Evolutionary conservation across 2,797 vertebrate genomes (phyloP), one percentile per base, ranked within the genome.

Genomic region (Anguilla anguilla): DNA sequence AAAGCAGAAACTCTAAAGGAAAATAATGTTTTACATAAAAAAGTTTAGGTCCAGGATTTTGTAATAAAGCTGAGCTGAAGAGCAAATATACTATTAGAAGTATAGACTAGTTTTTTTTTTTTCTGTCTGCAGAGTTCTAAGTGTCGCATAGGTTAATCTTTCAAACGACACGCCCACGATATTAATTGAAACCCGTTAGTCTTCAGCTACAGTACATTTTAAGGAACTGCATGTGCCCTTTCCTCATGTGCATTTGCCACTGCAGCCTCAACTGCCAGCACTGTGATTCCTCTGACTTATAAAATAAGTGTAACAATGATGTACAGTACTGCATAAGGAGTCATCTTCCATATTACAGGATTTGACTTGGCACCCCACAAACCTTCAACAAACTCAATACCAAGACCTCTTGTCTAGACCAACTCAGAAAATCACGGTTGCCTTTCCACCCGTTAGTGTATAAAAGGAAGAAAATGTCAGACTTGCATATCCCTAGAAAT

Each of bases 401-500:
- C 64, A 6, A 35, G 67, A 86, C 67, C 85, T 35, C 9, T 79
- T 81, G 22, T 43, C 10, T 35, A 59, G 46, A 79, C 46, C 28
- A 55, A 49, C 64, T 43, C 25, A 79, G 85, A 86, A 31, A 86
- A 74, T 39, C 85, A 74, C 39, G 31, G 61, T 51, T 9, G 39
- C 31, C 57, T 49, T 69, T 85, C 19, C 46, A 88, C 59, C 28
- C 15, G 19, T 86, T 67, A 83, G 64, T 86, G 85, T 59, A 84
- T 85, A 55, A 74, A 85, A 22, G 55, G 13, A 83, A 79, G 6
- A 83, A 79, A 28, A 84, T 19, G 43, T 43, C 55, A 86, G 86
- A 51, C 67, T 53, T 81, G 81, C 74, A 87, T 85, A 49, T 87
- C 72, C 87, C 67, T 57, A 51, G 51, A 79, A n/a, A 57, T 28